Conservation (phyloP, 2,888 invertebrate species). For the Adineta ricciae region DNA sequence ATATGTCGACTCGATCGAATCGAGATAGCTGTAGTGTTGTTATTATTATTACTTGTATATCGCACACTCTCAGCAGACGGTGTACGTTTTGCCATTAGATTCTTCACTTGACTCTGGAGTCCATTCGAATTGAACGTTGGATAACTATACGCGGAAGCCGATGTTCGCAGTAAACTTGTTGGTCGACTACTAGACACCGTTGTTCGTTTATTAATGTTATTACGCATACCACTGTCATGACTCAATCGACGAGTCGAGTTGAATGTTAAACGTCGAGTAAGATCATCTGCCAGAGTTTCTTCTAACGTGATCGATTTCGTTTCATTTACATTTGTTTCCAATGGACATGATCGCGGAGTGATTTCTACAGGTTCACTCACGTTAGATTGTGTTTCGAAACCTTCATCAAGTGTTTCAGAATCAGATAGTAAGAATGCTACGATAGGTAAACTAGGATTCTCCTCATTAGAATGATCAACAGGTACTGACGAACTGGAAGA, state of each 20-base stretch:
- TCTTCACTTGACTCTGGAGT: neutral
- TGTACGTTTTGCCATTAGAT: neutral
- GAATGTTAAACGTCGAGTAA: neutral
- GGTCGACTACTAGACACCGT: neutral
- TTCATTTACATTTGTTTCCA: neutral
- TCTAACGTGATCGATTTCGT: neutral
- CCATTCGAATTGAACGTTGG: neutral
- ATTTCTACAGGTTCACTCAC: neutral
- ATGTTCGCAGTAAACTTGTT: neutral
- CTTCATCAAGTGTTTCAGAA: neutral
- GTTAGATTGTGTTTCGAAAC: neutral
- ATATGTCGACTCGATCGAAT: neutral
- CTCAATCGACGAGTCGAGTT: neutral
- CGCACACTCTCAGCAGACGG: neutral
- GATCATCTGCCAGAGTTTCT: neutral
- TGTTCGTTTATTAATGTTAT: neutral
- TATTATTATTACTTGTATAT: neutral
- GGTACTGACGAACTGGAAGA: neutral
- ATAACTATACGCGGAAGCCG: neutral
- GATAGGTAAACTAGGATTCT: neutral
- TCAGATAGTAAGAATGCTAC: neutral
- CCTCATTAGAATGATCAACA: neutral
- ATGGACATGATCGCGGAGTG: neutral
- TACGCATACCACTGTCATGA: neutral
- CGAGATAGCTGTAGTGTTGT: neutral